A percentile compares a stretch with the other conserved stretches of the same genome.
These are phyloP conservation scores for Druon quercuslanigerum DNA, from an alignment of 1,140 invertebrate species.

Conservation along the genomic window DNA sequence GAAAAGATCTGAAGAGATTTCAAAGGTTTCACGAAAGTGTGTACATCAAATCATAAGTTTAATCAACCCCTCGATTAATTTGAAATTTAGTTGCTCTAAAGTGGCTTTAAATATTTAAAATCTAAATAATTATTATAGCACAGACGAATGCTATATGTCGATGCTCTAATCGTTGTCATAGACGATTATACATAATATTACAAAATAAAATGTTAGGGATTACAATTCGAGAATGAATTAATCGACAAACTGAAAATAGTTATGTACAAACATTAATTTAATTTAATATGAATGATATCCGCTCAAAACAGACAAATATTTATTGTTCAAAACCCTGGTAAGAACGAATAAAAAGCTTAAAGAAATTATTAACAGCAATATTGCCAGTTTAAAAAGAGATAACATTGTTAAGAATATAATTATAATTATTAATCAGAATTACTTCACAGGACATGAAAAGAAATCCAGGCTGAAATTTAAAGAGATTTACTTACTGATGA, in stretches of 20 bases:
- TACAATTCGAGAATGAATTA: too few species aligned
- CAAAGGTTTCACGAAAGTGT: too few species aligned
- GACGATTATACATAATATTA: too few species aligned
- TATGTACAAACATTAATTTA: neutral
- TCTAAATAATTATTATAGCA: too few species aligned
- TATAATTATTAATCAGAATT: conserved; percentile 21
- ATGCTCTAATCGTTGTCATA: too few species aligned
- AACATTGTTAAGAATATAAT: neutral
- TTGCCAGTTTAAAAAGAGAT: conserved; percentile 40
- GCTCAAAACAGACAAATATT: neutral
- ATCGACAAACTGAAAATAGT: neutral
- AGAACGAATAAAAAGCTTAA: neutral
- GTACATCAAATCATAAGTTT: too few species aligned
- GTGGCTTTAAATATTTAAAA: too few species aligned
- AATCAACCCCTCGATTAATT: too few species aligned
- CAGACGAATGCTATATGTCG: too few species aligned
- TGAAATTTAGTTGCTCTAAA: too few species aligned
- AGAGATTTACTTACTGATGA: conserved; percentile 67
- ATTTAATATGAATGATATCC: neutral
- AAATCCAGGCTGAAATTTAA: conserved; percentile 29
- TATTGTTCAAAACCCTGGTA: neutral
- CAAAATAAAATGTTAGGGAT: too few species aligned
- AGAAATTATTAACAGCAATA: conserved; percentile 32
- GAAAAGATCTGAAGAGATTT: too few species aligned
- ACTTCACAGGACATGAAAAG: conserved; percentile 30